phyloP scores from a whole-genome alignment of 37 sponge, comb jelly and placozoan genomes.

The Geodia barretti region DNA sequence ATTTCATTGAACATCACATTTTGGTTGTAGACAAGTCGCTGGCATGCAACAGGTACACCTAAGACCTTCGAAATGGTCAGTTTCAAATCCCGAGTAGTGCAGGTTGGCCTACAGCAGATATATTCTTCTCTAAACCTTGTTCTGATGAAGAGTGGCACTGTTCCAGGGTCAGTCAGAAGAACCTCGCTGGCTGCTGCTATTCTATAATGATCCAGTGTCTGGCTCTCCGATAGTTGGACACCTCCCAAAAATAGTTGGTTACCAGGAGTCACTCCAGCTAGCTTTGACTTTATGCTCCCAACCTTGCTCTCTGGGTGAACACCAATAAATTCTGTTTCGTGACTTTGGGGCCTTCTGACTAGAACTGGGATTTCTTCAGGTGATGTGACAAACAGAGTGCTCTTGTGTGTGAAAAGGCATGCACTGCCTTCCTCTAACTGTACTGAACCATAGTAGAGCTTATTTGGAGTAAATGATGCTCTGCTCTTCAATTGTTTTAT shows the following conservation, averaged over 20 bases:
- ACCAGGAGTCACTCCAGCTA: neutral
- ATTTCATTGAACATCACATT: neutral
- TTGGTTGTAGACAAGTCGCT: neutral
- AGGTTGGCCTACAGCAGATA: neutral
- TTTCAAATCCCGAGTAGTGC: neutral
- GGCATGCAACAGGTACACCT: neutral
- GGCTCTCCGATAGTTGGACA: neutral
- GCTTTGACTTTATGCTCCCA: too few relatives aligned
- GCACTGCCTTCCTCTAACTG: neutral
- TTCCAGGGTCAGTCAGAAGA: neutral
- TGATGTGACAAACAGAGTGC: neutral
- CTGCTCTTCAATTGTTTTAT: neutral
- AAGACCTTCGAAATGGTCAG: too few relatives aligned
- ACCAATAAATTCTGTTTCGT: neutral
- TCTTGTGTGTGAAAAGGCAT: neutral
- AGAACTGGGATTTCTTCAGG: neutral
- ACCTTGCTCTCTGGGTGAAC: too few relatives aligned
- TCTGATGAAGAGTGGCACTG: neutral
- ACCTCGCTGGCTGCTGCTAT: neutral
- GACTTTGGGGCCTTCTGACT: neutral
- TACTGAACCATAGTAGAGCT: neutral
- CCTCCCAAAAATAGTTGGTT: neutral
- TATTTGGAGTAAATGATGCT: neutral
- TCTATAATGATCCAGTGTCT: neutral
- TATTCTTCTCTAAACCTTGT: neutral